Conservation (phyloP, 2,113 vertebrate species). For the Machaerirhynchus nigripectus region DNA sequence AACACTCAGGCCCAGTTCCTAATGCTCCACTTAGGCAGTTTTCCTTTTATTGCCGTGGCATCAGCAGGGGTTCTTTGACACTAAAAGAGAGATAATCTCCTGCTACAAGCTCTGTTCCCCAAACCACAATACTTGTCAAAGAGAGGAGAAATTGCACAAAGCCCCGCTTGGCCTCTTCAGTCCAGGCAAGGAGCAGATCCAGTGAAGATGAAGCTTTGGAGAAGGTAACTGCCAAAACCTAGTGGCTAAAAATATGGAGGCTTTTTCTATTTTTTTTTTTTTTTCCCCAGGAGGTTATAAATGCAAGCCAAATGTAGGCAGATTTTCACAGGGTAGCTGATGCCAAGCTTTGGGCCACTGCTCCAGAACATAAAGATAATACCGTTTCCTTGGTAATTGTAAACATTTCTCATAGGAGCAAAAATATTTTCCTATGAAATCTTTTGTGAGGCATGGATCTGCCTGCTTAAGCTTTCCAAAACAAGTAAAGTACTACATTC, state of each 20-base stretch:
- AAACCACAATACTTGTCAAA: background rate
- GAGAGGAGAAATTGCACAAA: background rate
- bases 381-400: background rate
- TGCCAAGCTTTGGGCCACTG: background rate
- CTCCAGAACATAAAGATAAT: background rate
- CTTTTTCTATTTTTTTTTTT: background rate
- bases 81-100: slow-evolving; percentile 14
- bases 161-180: background rate
- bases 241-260: background rate
- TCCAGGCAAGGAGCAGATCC: background rate
- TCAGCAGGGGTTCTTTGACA: slow-evolving; percentile 27
- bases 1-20: background rate
- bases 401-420: background rate
- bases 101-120: background rate
- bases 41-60: slow-evolving; percentile 7
- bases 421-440: background rate
- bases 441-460: background rate
- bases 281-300: background rate
- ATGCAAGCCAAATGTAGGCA: background rate
- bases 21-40: slow-evolving; percentile 17
- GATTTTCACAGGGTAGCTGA: background rate
- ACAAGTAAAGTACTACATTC: background rate
- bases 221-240: background rate
- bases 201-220: background rate
- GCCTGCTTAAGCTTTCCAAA: background rate